Base-by-base conservation (phyloP, 1,140 invertebrate species). In the Eulimnadia texana region DNA sequence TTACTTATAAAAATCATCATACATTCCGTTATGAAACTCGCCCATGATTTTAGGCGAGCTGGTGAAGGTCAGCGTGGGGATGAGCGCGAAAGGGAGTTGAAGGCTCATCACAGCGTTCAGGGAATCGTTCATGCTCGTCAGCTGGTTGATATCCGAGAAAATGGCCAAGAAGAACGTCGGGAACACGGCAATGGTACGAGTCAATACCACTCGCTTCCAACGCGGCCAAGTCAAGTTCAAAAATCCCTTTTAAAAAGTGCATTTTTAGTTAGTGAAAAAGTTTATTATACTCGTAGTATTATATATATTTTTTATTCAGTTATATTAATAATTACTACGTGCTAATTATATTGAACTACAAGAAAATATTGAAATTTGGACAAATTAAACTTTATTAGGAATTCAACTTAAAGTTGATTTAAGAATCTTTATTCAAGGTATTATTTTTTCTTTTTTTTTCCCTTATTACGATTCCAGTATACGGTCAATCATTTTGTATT, bases 1-100 rank as follows among this genome's bases (percentile, higher is more conserved):
- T n/a, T n/a, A n/a, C n/a, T n/a, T n/a, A n/a, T n/a, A n/a, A n/a
- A n/a, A n/a, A n/a, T n/a, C n/a, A n/a, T n/a, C n/a, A n/a, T 76
- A 86, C 82, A 77, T 67, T 75, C 84, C 83, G 73, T 86, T 89
- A 50, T 77, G 80, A 69, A 89, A 91, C 65, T 86, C 82, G 50
- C 86, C 86, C 91, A 95, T 95, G 3, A 94, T 82, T 50, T 77
- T 74, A 56, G 73, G 71, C 66, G 85, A 85, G 57, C 85, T 86
- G 0, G 90, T 93, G 68, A 95, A 94, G 1, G 90, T 88, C 25
- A 94, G 81, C 0, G 88, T 86, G 19, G 92, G 91, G 60, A 95
- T 73, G 9, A 89, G 79, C 16, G 92, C 86, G 70, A 89, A 90
- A 2, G 86, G 86, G 61, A 90, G 70, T 68, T 92, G 89, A 0